Evolutionary conservation across 2,888 invertebrate species (phyloP).

Genomic region (Xestia xanthographa): DNA sequence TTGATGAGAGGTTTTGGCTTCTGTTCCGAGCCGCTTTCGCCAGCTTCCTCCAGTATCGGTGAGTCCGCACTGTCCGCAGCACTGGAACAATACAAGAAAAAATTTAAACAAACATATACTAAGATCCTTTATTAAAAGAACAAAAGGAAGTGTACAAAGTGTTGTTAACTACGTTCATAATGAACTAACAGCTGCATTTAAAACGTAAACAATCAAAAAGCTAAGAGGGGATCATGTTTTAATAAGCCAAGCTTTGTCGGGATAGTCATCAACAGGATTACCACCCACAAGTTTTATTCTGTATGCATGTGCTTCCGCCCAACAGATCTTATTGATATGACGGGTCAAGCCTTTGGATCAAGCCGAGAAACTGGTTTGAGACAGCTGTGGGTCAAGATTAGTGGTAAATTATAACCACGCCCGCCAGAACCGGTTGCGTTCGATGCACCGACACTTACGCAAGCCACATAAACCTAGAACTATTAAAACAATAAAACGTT

Average conservation of each 20-base stretch:
- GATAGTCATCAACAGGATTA: constrained; percentile 58
- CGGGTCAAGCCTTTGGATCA: constrained; percentile 73
- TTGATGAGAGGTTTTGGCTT: constrained; percentile 95
- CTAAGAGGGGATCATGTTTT: constrained; percentile 36
- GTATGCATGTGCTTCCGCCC: constrained; percentile 74
- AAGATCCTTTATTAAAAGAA: constrained; percentile 15
- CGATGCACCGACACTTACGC: constrained; percentile 81
- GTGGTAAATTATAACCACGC: constrained; percentile 82
- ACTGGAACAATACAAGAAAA: constrained; percentile 79
- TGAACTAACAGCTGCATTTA: constrained; percentile 29
- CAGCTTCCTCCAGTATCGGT: constrained; percentile 94
- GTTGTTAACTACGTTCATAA: constrained; percentile 12
- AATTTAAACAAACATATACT: constrained; percentile 15
- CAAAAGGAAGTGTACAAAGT: constrained; percentile 34
- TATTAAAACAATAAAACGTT: constrained; percentile 66
- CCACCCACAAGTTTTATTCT: constrained; percentile 72
- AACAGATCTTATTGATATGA: constrained; percentile 75
- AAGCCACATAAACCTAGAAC: constrained; percentile 72
- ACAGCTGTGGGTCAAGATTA: constrained; percentile 89
- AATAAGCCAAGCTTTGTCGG: constrained; percentile 45
- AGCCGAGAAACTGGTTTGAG: constrained; percentile 78
- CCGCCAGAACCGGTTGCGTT: constrained; percentile 81
- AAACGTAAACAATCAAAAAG: constrained; percentile 41
- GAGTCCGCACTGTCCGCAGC: constrained; percentile 92
- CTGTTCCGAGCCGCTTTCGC: constrained; percentile 93